Percentiles rank a stretch among this genome's conserved stretches.
Conservation (phyloP, 1,140 invertebrate species). For the Drosophila arizonae region DNA sequence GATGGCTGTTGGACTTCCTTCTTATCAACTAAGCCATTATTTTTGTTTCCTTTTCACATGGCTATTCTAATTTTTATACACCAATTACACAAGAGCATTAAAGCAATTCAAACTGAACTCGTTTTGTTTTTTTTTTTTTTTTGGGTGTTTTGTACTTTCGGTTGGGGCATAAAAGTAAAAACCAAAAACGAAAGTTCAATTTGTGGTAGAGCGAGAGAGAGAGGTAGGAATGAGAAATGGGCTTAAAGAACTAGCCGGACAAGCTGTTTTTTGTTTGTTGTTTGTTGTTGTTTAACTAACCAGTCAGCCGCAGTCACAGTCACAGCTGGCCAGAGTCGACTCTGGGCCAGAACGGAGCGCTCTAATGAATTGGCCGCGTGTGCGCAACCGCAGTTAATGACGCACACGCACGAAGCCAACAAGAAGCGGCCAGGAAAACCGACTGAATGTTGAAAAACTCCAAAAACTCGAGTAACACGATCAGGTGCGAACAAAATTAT, state of each 20-base stretch:
- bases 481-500: slow-evolving; percentile 80
- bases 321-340: slow-evolving; percentile 25
- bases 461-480: slow-evolving; percentile 67
- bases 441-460: slow-evolving; percentile 22
- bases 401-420: slow-evolving; percentile 53
- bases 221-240: slow-evolving; percentile 32
- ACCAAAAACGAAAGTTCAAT: slow-evolving; percentile 72
- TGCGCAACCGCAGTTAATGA: slow-evolving; percentile 70
- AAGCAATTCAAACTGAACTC: slow-evolving; percentile 23
- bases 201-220: slow-evolving; percentile 40
- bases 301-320: slow-evolving; percentile 13
- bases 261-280: neutral
- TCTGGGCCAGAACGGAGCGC: slow-evolving; percentile 13
- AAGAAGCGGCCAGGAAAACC: slow-evolving; percentile 1
- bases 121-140: slow-evolving; percentile 15
- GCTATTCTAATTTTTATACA: slow-evolving; percentile 37
- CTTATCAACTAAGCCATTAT: slow-evolving; percentile 30
- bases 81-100: slow-evolving; percentile 33
- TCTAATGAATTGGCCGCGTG: slow-evolving; percentile 57
- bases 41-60: slow-evolving; percentile 14
- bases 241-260: slow-evolving; percentile 23
- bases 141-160: slow-evolving; percentile 57
- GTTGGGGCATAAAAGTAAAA: slow-evolving; percentile 62
- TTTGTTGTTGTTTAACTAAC: slow-evolving; percentile 11
- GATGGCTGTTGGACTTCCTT: slow-evolving; percentile 27